These are phyloP conservation scores for Cliona cf. orientalis DNA, from an alignment of 37 sponge, comb jelly and placozoan species.

Conservation along the genomic window DNA sequence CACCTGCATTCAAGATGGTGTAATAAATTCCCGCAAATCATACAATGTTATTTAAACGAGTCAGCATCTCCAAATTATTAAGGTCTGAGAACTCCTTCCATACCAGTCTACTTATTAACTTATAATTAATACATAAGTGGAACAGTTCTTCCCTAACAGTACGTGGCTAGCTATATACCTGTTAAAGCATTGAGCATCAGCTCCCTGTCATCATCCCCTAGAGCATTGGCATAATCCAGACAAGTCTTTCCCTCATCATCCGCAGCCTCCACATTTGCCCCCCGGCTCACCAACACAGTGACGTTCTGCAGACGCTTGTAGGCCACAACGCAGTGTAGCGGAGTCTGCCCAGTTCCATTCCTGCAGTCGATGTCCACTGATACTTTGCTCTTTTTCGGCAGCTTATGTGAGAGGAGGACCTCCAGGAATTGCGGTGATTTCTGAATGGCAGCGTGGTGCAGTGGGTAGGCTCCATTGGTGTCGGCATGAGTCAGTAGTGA, in stretches of 20 bases:
- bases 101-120: too few relatives aligned
- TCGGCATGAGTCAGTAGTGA: slow-evolving; percentile 27
- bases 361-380: background rate
- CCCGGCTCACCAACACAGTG: background rate
- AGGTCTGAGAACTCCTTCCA: too few relatives aligned
- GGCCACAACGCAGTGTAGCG: slow-evolving; percentile 50
- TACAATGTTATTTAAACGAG: too few relatives aligned
- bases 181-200: too few relatives aligned
- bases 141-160: too few relatives aligned
- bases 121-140: too few relatives aligned
- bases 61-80: too few relatives aligned
- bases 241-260: slow-evolving; percentile 56
- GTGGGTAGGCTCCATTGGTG: slow-evolving; percentile 22
- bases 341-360: slow-evolving; percentile 13
- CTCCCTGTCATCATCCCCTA: slow-evolving; percentile 15
- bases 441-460: slow-evolving; percentile 51
- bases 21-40: too few relatives aligned
- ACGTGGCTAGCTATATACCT: too few relatives aligned
- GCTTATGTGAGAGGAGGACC: slow-evolving; percentile 12
- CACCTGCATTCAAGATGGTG: too few relatives aligned
- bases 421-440: slow-evolving; percentile 5
- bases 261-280: slow-evolving; percentile 8
- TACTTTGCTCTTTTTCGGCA: background rate
- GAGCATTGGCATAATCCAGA: slow-evolving; percentile 28
- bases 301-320: slow-evolving; percentile 10